Conservation (phyloP, 2,113 vertebrate genomes). For the Nerophis ophidion region DNA sequence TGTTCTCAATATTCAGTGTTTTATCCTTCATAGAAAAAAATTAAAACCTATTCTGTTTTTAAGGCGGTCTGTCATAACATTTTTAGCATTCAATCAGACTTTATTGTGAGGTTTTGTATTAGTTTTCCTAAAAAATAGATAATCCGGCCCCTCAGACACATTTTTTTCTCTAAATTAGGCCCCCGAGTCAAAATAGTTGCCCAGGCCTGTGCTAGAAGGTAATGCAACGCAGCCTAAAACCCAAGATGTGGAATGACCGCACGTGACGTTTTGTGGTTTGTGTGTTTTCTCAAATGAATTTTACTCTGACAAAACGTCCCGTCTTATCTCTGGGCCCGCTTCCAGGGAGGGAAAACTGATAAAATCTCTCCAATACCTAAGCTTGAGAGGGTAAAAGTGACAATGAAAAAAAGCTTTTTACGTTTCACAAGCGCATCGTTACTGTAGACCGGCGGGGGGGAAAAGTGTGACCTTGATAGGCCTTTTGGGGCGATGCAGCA, state of each 20-base stretch:
- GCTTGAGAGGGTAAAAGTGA: slow-evolving; percentile 15
- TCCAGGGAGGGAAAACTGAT: slow-evolving; percentile 14
- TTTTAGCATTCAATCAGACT: no score
- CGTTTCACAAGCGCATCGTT: neutral
- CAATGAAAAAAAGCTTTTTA: neutral
- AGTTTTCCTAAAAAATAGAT: no score
- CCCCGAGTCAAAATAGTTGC: no score
- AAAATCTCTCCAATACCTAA: neutral
- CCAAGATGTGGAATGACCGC: slow-evolving; percentile 4
- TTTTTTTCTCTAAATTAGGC: no score
- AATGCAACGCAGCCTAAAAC: neutral
- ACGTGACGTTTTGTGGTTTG: slow-evolving; percentile 37
- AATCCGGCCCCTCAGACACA: no score
- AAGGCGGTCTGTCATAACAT: no score
- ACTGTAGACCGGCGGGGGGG: slow-evolving; percentile 31
- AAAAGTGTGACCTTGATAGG: slow-evolving; percentile 39
- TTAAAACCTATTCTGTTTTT: no score
- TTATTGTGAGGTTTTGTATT: no score
- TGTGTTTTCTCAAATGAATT: neutral
- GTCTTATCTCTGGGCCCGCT: slow-evolving; percentile 27
- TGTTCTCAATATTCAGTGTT: no score
- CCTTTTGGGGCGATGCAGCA: slow-evolving; percentile 10
- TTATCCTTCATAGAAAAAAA: no score
- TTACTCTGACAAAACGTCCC: slow-evolving; percentile 17
- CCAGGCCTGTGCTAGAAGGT: no score